Evolutionary conservation across 1,140 invertebrate species (phyloP), one percentile per base, ranked within the genome.

Genomic region (Vanessa tameamea): DNA sequence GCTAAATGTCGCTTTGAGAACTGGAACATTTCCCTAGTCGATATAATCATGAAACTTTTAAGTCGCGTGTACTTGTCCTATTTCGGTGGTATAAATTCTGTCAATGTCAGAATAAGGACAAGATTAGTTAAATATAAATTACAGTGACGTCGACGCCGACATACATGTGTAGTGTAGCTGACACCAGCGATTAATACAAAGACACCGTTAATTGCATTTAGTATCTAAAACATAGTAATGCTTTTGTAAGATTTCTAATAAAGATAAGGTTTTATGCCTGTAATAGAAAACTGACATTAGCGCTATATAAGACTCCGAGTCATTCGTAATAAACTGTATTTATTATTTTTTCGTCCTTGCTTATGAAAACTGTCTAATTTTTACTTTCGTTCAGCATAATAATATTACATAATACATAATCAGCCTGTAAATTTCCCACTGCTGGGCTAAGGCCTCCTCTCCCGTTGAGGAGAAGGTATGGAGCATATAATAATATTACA

Each of bases 191-290:
- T 23, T 23, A 57, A 57, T n/a, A 53, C 50, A 13, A 55, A 57
- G 16, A 37, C 55, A 69, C 43, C n/a, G 31, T 37, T 57, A 68
- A 68, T 55, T 37, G 15, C 26, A 61, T 61, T 31, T 61, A 61
- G 57, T n/a, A 23, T 57, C 26, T 37, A 61, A 61, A 61, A 61
- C 57, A 57, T 57, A 57, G 57, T 61, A 61, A 31, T 61, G 57
- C 14, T 16, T 61, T 61, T 61, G 57, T 37, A 61, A 61, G 57
- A 61, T 61, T 61, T 61, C 23, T 61, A 61, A 61, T 61, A 37
- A 61, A 61, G 57, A 61, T 61, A 61, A 61, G 31, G 31, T 61
- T 14, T 61, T 61, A 61, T 37, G 14, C 8, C 1, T 14, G 23
- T 61, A 61, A 61, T 61, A 31, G 26, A 61, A 61, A 61, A 61